Base-by-base conservation (phyloP, 2,888 invertebrate genomes). In the Theristus sp. region DNA sequence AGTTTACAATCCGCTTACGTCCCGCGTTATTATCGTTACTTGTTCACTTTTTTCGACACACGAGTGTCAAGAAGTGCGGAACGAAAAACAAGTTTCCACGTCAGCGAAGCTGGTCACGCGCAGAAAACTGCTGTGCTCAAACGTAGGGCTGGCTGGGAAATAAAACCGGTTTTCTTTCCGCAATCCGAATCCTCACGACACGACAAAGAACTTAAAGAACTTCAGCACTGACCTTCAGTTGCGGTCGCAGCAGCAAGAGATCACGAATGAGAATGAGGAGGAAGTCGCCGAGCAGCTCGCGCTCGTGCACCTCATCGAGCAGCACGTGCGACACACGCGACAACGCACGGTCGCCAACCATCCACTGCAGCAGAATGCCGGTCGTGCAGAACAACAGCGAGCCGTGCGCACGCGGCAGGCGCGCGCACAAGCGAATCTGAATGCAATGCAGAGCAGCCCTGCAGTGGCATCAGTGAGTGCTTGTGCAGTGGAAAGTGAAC, bases 271-370 rank as follows among this genome's bases (percentile, higher is more conserved):
- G 80, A 28, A 86, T 84, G 76, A 94, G 82, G 20, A 89, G 79
- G 67, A 93, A 82, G 74, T 94, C 93, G 29, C 86, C 84, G 67
- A 85, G 81, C 22, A 84, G 81, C 70, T 86, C 86, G 61, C 93
- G 80, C 74, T 93, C 93, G 67, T 93, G 93, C 61, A 91, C 87
- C 78, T 94, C 93, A 72, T 94, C 93, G 24, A 94, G 75, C 63
- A 94, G 83, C 2, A 93, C 77, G 71, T 90, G 89, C 55, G 86
- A 86, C 61, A 83, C 81, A 49, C 79, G 77, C 24, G 78, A 77
- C 58, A 93, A 74, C 10, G 66, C 73, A 71, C 88, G 86, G 77
- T 91, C 85, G 0, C 76, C 72, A 75, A 87, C 85, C 74, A 93
- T 79, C 65, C 83, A 83, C 71, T 86, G 84, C 54, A 93, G 74